Evolutionary conservation across 2,113 vertebrate genomes (phyloP).

Genomic region (Elgaria multicarinata): DNA sequence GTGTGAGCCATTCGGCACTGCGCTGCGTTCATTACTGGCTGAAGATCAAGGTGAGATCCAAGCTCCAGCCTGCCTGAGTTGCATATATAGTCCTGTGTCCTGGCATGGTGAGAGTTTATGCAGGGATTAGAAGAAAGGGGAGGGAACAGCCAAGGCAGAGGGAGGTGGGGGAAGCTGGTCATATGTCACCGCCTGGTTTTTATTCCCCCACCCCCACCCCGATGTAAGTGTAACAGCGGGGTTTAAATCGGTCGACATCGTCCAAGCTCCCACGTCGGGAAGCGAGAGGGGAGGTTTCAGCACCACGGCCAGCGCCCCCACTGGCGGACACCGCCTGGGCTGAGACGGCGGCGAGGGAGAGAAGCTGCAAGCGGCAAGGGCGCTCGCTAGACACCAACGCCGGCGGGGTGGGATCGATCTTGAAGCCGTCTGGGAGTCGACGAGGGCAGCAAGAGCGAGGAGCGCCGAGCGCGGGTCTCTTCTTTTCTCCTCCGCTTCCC

Average conservation of each 20-base stretch:
- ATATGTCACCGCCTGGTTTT: neutral
- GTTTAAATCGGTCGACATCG: slow-evolving; percentile 10
- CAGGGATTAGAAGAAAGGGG: slow-evolving; percentile 18
- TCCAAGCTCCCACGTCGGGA: slow-evolving; percentile 5
- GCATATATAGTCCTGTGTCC: neutral
- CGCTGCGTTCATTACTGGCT: neutral
- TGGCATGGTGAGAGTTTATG: slow-evolving; percentile 54
- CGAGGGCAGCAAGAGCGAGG: slow-evolving; percentile 26
- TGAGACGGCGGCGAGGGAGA: neutral
- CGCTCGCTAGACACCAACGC: slow-evolving; percentile 32
- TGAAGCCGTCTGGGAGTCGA: slow-evolving; percentile 4
- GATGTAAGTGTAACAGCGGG: neutral
- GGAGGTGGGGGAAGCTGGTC: slow-evolving; percentile 31
- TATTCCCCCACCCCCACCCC: neutral
- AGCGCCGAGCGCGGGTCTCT: neutral
- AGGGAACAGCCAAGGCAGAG: neutral
- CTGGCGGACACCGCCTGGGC: neutral
- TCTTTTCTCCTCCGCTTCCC: neutral
- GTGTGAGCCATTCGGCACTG: neutral
- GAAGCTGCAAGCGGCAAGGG: neutral
- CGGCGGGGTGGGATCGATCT: neutral
- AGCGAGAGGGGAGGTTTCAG: neutral
- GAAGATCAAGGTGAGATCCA: neutral
- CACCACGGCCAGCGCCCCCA: neutral
- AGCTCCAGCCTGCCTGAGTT: neutral